Percentiles rank a stretch among this genome's conserved stretches.
These are phyloP conservation scores for Drosophila sp. DNA, from an alignment of 1,140 invertebrate genomes.

Conservation along the genomic window DNA sequence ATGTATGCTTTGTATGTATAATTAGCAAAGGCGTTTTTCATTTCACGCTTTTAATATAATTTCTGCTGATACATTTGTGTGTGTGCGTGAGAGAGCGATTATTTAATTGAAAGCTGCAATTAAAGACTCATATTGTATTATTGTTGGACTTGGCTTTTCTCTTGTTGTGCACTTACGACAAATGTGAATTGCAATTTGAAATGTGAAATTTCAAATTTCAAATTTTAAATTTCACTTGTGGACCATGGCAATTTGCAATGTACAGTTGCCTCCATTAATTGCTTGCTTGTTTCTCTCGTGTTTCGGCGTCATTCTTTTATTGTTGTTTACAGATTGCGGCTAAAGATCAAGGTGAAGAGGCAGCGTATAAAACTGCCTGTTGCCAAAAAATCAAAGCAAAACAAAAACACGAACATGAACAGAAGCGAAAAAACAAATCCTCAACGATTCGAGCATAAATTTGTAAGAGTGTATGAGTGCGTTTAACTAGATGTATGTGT, in stretches of 20 bases:
- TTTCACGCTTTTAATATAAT: background rate
- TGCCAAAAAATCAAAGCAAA: slow-evolving; percentile 35
- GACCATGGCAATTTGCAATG: slow-evolving; percentile 1
- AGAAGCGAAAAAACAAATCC: background rate
- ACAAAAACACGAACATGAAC: slow-evolving; percentile 10
- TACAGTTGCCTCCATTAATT: slow-evolving; percentile 25
- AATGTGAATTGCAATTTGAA: background rate
- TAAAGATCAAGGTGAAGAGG: slow-evolving; percentile 45
- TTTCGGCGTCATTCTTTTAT: slow-evolving; percentile 28
- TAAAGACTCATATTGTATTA: slow-evolving; percentile 12
- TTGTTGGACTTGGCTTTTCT: slow-evolving; percentile 6
- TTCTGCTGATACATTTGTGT: slow-evolving; percentile 7
- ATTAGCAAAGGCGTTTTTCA: slow-evolving; percentile 16
- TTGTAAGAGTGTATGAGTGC: slow-evolving; percentile 3
- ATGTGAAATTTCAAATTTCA: too few species aligned
- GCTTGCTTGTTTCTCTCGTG: background rate
- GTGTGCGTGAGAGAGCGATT: slow-evolving; percentile 10
- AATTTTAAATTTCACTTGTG: slow-evolving; percentile 10
- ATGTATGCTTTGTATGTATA: slow-evolving; percentile 24
- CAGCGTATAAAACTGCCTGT: slow-evolving; percentile 11
- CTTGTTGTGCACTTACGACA: background rate
- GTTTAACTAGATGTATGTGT: background rate
- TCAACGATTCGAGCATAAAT: background rate
- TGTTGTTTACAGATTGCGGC: slow-evolving; percentile 40
- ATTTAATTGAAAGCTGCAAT: slow-evolving; percentile 36